Evolutionary conservation across 2,797 vertebrate species (phyloP), one percentile per base, ranked within the genome.

Genomic region (Spheniscus humboldti): DNA sequence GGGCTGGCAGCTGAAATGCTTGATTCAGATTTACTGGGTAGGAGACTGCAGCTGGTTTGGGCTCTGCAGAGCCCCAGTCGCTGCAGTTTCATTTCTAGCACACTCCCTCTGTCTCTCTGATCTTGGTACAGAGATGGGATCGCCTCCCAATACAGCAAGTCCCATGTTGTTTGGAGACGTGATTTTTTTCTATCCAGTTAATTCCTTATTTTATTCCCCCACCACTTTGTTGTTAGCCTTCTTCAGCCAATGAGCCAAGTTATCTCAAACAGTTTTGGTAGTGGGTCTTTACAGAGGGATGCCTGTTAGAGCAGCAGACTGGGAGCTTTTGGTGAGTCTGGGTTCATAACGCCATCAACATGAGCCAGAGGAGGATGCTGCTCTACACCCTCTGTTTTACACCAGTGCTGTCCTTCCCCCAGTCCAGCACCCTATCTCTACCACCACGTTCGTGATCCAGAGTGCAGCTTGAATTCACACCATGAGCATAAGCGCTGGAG

Each of bases 381-480:
- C 33, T 71, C 8, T 15, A 10, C 5, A 2, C 33, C 13, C 2
- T 55, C 11, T 66, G 1, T 28, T 63, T 52, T 39, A 35, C 17
- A 74, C 30, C 47, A 50, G 19, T 2, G 5, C 24, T 77, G 18
- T 35, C 45, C 48, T 64, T 75, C 12, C 35, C 45, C 13, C 1
- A 14, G 30, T 47, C 45, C 37, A 63, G 37, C 45, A 28, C 14
- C 11, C 18, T 17, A 2, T 41, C 55, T 39, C 43, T 20, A 18
- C 52, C 52, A 11, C 39, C 0, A 0, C 0, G 1, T 24, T n/a
- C 1, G 1, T 14, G 8, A 41, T 15, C 22, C 52, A 18, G 30
- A 59, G 37, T 0, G 22, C 2, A 1, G 33, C 37, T 69, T 41
- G 33, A 59, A 15, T 24, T 59, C 43, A 8, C 27, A 5, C 30